Evolutionary conservation across 2,113 vertebrate species (phyloP), one percentile per base, ranked within the genome.

Genomic region (Syngnathus scovelli): DNA sequence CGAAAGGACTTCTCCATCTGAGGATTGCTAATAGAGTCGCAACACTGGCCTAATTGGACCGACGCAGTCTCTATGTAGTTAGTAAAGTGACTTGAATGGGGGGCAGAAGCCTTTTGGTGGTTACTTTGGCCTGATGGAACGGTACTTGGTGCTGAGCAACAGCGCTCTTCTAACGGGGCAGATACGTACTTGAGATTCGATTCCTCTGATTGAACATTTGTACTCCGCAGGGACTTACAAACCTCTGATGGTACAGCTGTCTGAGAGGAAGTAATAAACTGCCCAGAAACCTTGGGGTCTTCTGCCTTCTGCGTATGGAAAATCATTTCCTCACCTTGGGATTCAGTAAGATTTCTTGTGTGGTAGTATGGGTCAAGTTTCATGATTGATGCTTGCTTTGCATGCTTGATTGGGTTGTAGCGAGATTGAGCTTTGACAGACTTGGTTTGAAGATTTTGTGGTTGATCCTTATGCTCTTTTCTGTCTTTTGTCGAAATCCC

Each of bases 261-360:
- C 46, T 77, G 67, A 62, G 55, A 52, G 51, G 66, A 75, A 18
- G 66, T 51, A 56, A 61, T 69, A 64, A 58, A 60, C 65, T 79
- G 77, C 67, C 80, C 74, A 41, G 61, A 44, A 62, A 62, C 15
- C 1, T 61, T 36, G 60, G 72, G 38, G 44, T 38, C 55, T 23
- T 78, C 69, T 59, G 61, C 66, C 70, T 77, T 70, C 71, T 77
- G 74, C 67, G 23, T 55, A 67, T 67, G 69, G 69, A 77, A 61
- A 75, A 74, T 62, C 1, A 67, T 72, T 59, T 80, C 74, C 67
- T 86, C 79, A 75, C 70, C 78, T 81, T 78, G 72, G 54, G 61
- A 70, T 27, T 80, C 67, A 71, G 54, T 70, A 52, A 52, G 18
- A 49, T 66, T 52, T 63, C 61, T 74, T 76, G 51, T 70, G 69